Conservation (phyloP, 2,797 vertebrate species). For the Sarcoramphus papa region DNA sequence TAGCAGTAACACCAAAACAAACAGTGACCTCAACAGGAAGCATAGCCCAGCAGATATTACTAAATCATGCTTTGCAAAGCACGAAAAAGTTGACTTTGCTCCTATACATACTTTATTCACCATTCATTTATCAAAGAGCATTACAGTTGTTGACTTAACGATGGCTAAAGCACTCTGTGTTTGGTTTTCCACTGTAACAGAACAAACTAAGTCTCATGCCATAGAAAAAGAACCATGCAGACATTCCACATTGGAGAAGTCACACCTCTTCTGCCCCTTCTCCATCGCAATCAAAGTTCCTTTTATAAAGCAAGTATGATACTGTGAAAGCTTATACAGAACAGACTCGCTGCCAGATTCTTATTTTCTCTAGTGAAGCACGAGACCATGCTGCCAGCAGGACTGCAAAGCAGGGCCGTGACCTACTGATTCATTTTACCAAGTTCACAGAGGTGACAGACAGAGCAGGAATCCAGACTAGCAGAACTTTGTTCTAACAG, state of each 20-base stretch:
- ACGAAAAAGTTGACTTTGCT: background rate
- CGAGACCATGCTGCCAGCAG: background rate
- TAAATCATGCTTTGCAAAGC: background rate
- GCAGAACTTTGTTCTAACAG: background rate
- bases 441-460: constrained; percentile 60
- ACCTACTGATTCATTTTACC: constrained; percentile 42
- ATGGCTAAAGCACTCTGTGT: background rate
- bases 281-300: background rate
- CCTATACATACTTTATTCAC: background rate
- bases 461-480: constrained; percentile 37
- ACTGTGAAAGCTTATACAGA: background rate
- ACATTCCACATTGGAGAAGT: background rate
- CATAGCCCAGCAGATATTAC: background rate
- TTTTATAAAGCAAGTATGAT: background rate
- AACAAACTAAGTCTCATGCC: background rate
- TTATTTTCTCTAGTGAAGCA: background rate
- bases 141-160: background rate
- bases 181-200: background rate
- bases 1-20: constrained; percentile 53
- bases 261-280: background rate
- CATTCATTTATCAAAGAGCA: background rate
- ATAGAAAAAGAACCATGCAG: accelerated
- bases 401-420: background rate
- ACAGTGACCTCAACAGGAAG: constrained; percentile 61
- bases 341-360: background rate